Percentiles rank a stretch among this genome's conserved stretches.
Evolutionary conservation across 37 sponge, comb jelly and placozoan species (phyloP).

Genomic region (Geodia barretti): DNA sequence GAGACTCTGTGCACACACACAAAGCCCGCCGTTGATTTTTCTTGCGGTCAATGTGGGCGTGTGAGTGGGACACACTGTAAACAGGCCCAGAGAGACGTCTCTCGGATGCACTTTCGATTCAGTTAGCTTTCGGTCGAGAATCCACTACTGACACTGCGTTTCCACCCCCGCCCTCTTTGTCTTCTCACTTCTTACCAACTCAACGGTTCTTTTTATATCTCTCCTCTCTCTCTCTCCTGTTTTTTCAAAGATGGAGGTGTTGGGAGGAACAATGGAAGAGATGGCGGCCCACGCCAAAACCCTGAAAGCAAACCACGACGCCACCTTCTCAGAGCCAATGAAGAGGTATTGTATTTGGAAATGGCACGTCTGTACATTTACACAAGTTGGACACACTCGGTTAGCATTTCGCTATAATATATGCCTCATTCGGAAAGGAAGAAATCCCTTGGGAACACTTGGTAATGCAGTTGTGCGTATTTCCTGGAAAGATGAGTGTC

Average conservation of each 20-base stretch:
- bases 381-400: not conserved
- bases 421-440: too few species aligned
- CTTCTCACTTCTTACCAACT: not conserved
- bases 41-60: not conserved
- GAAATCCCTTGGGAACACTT: too few species aligned
- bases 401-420: not conserved
- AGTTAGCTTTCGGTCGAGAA: not conserved
- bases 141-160: not conserved
- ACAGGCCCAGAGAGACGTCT: not conserved
- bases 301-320: conserved; percentile 47
- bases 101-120: not conserved
- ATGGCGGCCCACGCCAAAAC: conserved; percentile 35
- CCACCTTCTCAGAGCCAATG: conserved; percentile 50
- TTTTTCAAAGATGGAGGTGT: conserved; percentile 37
- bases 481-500: too few species aligned
- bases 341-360: conserved; percentile 45
- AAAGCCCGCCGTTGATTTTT: not conserved
- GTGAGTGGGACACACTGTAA: not conserved
- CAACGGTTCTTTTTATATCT: not conserved
- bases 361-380: not conserved
- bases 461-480: too few species aligned
- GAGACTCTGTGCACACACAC: not conserved
- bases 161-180: not conserved
- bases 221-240: not conserved
- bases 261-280: conserved; percentile 12